Percentiles rank a stretch among this genome's conserved stretches.
These are phyloP conservation scores for Heliconius nattereri DNA, from an alignment of 1,140 invertebrate genomes.

Conservation along the genomic window DNA sequence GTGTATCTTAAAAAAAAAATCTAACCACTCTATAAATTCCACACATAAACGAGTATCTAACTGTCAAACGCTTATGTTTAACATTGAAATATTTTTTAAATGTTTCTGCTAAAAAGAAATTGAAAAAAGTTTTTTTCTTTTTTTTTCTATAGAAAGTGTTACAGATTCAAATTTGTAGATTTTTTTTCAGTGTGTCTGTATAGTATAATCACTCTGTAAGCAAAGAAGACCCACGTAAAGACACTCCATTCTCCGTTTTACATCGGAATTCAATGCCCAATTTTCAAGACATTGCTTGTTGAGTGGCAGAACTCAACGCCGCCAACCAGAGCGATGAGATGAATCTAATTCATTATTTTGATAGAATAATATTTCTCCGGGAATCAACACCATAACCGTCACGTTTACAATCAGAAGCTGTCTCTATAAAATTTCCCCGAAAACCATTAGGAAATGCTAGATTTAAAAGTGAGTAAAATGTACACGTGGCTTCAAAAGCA, in stretches of 20 bases:
- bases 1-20: too few species aligned
- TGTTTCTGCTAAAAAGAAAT: neutral
- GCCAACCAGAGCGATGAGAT: neutral
- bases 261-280: neutral
- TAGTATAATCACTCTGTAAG: too few species aligned
- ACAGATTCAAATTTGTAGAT: neutral
- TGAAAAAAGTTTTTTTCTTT: too few species aligned
- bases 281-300: neutral
- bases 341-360: neutral
- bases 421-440: too few species aligned
- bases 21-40: slow-evolving; percentile 4
- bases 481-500: slow-evolving; percentile 9
- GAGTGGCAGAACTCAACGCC: neutral
- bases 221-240: neutral
- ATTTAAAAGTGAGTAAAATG: neutral
- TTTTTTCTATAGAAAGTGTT: neutral
- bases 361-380: too few species aligned
- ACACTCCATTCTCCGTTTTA: neutral
- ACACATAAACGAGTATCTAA: neutral
- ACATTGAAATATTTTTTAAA: neutral
- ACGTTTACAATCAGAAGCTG: neutral
- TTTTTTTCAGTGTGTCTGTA: neutral
- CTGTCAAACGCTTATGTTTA: neutral
- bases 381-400: neutral
- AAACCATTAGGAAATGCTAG: neutral